Evolutionary conservation across 2,797 vertebrate species (phyloP), one percentile per base, ranked within the genome.

Genomic region (Pseudomugil tenellus): DNA sequence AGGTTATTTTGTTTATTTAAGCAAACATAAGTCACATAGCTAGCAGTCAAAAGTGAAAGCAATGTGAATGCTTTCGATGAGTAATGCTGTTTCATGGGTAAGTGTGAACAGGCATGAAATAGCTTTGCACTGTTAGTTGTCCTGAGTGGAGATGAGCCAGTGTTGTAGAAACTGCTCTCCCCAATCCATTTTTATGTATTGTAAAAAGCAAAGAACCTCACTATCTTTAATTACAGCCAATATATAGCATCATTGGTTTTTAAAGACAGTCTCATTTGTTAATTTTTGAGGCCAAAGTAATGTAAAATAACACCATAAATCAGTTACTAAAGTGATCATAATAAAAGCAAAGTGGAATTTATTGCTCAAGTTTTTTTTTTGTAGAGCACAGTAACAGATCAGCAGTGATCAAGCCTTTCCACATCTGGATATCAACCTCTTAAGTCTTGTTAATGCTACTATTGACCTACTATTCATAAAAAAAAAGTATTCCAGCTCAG

Each of bases 11-110:
- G n/a, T n/a, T n/a, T 78, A 72, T 81, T 81, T 79, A 63, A 79
- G 75, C 70, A 76, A 87, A 84, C 61, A 72, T 8, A 72, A 78
- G 63, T 79, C 73, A 58, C n/a, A 7, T 17, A 60, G 76, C 73
- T 54, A 55, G 49, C 57, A 51, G 56, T 28, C 34, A 59, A 54
- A 76, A 70, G 58, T 60, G 63, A 77, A 63, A 79, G 86, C 0
- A 0, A 5, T 25, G 52, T 58, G 72, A 66, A 74, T 75, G 69
- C 76, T 76, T 61, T 55, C 76, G 72, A 79, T 81, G 84, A 83
- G 77, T 80, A 81, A 83, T 74, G 55, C 67, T 21, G 53, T 29
- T 58, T 54, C 46, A 43, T 71, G 8, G 31, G 28, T 65, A 75
- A 78, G 71, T 69, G 66, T 58, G 39, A 28, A 1, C 59, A 43